Percentiles rank a stretch among this genome's conserved stretches.
Conservation (phyloP, 2,797 vertebrate species). For the Simalia tracyae region DNA sequence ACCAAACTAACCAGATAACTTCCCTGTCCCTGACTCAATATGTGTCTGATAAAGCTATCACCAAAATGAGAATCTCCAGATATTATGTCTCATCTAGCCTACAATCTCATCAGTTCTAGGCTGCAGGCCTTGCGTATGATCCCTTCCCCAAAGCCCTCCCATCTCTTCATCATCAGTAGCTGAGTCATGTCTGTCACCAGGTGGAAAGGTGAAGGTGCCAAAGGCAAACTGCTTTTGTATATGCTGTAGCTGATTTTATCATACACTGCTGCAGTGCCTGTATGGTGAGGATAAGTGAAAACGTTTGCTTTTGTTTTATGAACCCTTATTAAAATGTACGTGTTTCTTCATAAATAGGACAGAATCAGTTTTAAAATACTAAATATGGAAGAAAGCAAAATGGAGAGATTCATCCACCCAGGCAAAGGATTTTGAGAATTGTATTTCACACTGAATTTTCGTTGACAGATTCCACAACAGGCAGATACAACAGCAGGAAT, state of each 20-base stretch:
- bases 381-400: not conserved
- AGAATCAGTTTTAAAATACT: not conserved
- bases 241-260: not conserved
- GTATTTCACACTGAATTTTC: not conserved
- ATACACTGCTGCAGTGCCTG: not conserved
- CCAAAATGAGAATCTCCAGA: not conserved
- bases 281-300: not conserved
- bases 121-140: not conserved
- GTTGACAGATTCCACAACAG: not conserved
- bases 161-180: not conserved
- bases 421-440: not conserved
- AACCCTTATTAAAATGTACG: not conserved
- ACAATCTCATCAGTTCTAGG: not conserved
- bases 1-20: not conserved
- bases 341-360: not conserved
- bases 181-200: not conserved
- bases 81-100: not conserved
- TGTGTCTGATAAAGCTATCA: not conserved
- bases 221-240: not conserved
- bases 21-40: not conserved
- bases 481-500: too few relatives aligned
- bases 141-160: not conserved
- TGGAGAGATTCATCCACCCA: not conserved
- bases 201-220: not conserved
- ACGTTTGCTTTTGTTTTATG: not conserved